Evolutionary conservation across 2,113 vertebrate genomes (phyloP), one percentile per base, ranked within the genome.

Genomic region (Phaethornis superciliosus): DNA sequence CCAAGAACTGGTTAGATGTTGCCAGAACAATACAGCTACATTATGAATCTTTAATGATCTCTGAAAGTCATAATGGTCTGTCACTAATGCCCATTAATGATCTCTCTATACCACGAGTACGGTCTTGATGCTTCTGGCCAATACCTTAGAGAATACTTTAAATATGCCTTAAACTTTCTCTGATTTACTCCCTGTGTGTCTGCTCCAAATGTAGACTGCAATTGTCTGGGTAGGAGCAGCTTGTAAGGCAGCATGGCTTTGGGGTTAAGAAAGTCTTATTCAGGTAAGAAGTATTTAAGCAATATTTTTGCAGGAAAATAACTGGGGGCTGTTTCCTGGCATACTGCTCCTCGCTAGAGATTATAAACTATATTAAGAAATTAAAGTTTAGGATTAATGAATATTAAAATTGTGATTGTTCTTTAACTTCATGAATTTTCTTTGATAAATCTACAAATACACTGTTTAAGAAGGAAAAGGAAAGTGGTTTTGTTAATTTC

Each of bases 31-130:
- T 97, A 97, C 98, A 97, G 98, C 97, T 98, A 97, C 98, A 81
- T 98, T 97, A 99, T 99, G 98, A 99, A 99, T 99, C 98, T 99
- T 99, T 99, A 99, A 99, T 99, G 99, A 98, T 97, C 98, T 98
- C 98, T 98, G 98, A 98, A 98, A 99, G 98, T 98, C 98, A 98
- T 99, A 99, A 99, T 99, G 98, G 99, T 97, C 98, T 98, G 98
- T 99, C 98, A 98, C 98, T 99, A 99, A 99, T 99, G 99, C 98
- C 98, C 99, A 98, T 97, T 99, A 99, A 99, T 98, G 99, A 99
- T 99, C 98, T 98, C 98, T 98, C 97, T 98, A 98, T 98, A 98
- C 98, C 98, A 82, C 97, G 97, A 98, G 98, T 98, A 98, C 98
- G 98, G 98, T 98, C 98, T 99, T 98, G 98, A 98, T 98, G 98